Evolutionary conservation across 2,113 vertebrate genomes (phyloP), one percentile per base, ranked within the genome.

Genomic region (Ascaphus truei): DNA sequence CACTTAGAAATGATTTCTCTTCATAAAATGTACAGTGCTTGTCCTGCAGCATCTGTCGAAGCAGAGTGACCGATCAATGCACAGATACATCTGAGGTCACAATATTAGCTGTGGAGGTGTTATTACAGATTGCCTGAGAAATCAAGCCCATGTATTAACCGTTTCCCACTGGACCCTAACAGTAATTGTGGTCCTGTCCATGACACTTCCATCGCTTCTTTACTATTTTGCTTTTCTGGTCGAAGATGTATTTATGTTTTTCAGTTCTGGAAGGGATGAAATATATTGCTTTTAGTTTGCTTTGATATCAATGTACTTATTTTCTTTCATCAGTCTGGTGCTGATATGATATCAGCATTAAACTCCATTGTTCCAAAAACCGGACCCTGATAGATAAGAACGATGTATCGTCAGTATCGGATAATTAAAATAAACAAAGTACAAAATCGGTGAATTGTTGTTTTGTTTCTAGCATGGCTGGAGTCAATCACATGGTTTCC

Each of bases 21-120:
- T 69, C 66, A 69, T 69, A 69, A 69, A 69, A 60, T 60, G 60
- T 69, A 69, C 66, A 69, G 66, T 43, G 60, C 66, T 56, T 58
- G 53, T 68, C 52, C 39, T 45, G 48, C 64, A 45, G 64, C 18
- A 23, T 59, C 29, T 60, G 43, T 69, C 45, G 59, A 41, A 39
- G 31, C 13, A 18, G 25, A 59, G 43, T 59, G 66, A 69, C 56
- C 56, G 66, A 69, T 69, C 66, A 37, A 69, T 69, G 45, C 34
- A n/a, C 41, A 37, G 31, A 39, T 36, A 16, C 66, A 36, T 37
- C 56, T 51, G 66, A 60, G 66, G 66, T 69, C 66, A 69, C 39
- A 60, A 69, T 69, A 69, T 69, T 69, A 59, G 55, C 43, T 39
- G 5, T 10, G 10, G 37, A 69, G 45, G 66, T 69, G 66, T 60